phyloP scores from a whole-genome alignment of 2,888 invertebrate species.

The Cephus nigrinus region DNA sequence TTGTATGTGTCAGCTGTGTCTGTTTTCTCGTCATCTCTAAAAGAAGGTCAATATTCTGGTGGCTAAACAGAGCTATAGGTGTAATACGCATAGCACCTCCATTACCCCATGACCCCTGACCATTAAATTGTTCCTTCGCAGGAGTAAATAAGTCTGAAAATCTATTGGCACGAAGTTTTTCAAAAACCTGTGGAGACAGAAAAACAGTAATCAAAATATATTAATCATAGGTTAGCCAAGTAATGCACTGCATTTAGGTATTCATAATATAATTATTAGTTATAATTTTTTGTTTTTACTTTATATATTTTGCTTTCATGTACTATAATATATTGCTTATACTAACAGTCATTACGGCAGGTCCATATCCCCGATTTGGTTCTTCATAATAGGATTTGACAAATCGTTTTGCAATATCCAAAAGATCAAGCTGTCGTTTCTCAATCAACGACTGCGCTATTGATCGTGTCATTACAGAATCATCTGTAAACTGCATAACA shows the following conservation, averaged over 20 bases:
- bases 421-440: constrained; percentile 68
- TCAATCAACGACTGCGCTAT: constrained; percentile 73
- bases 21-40: constrained; percentile 67
- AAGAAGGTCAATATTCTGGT: constrained; percentile 67
- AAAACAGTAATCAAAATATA: too few species aligned
- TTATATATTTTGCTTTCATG: neutral
- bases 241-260: too few species aligned
- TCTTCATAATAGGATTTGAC: constrained; percentile 73
- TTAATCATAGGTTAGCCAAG: neutral
- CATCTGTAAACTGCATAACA: constrained; percentile 74
- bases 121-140: constrained; percentile 75
- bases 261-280: too few species aligned
- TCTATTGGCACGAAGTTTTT: constrained; percentile 68
- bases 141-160: constrained; percentile 73
- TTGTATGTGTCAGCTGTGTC: constrained; percentile 75
- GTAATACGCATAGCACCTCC: constrained; percentile 81
- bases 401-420: constrained; percentile 74
- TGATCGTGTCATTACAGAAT: constrained; percentile 77
- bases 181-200: constrained; percentile 65
- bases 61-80: constrained; percentile 74
- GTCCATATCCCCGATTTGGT: constrained; percentile 76
- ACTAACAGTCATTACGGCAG: constrained; percentile 67
- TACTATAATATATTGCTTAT: constrained; percentile 9
- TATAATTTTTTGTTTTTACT: constrained; percentile 5
- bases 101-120: constrained; percentile 80